Conservation (phyloP, 2,113 vertebrate genomes). For the Rhinoderma darwinii region DNA sequence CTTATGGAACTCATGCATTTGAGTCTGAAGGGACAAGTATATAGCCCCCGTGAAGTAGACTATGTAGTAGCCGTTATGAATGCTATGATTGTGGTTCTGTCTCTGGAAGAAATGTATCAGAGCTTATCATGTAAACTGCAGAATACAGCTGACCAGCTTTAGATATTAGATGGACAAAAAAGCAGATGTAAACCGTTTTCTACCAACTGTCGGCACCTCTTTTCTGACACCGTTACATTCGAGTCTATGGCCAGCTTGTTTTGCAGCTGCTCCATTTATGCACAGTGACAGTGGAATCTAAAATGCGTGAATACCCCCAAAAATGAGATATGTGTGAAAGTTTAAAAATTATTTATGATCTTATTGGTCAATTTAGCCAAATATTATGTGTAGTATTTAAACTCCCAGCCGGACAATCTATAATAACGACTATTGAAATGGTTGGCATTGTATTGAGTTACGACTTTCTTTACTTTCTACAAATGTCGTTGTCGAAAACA, state of each 20-base stretch:
- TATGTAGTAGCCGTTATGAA: too few relatives aligned
- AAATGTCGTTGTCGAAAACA: constrained; percentile 7
- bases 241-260: background rate
- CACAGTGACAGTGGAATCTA: background rate
- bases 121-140: too few relatives aligned
- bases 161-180: too few relatives aligned
- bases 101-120: too few relatives aligned
- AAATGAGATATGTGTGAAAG: background rate
- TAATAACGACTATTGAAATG: background rate
- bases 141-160: too few relatives aligned
- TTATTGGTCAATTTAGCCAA: background rate
- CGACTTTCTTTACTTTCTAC: background rate
- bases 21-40: too few relatives aligned
- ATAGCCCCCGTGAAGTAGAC: too few relatives aligned
- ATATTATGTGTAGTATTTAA: background rate
- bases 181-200: too few relatives aligned
- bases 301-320: background rate
- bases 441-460: background rate
- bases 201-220: too few relatives aligned
- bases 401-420: background rate
- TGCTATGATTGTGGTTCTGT: too few relatives aligned
- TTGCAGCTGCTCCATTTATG: background rate
- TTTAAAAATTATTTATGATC: background rate
- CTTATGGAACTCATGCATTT: too few relatives aligned
- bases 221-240: too few relatives aligned